Conservation (phyloP, 2,888 invertebrate species). For the Hemaris fuciformis region DNA sequence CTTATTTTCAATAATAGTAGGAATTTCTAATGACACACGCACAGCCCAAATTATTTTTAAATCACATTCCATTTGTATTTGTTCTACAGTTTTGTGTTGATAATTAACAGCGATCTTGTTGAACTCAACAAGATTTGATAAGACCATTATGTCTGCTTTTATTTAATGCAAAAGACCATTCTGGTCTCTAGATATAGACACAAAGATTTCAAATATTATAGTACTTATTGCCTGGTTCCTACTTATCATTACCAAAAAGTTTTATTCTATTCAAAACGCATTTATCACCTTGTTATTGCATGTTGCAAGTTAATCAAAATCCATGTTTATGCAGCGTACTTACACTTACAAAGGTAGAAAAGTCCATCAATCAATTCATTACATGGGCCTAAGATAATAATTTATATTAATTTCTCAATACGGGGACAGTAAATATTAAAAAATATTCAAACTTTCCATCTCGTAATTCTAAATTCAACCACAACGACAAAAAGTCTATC, state of each 20-base stretch:
- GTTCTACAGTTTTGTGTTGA: not conserved
- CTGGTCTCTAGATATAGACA: not conserved
- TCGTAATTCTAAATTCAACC: not conserved
- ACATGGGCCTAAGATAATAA: not conserved
- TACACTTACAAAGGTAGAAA: not conserved
- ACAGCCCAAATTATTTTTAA: constrained; percentile 51
- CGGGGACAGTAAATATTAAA: not conserved
- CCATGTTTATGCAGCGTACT: not conserved
- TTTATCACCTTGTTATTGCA: not conserved
- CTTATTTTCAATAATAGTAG: constrained; percentile 28
- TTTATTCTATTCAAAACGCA: not conserved
- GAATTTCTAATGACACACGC: constrained; percentile 37
- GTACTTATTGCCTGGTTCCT: not conserved
- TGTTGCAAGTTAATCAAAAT: not conserved
- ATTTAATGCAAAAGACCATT: not conserved
- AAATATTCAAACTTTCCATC: not conserved
- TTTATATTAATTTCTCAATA: not conserved
- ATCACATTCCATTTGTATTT: constrained; percentile 35
- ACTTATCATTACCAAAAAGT: not conserved
- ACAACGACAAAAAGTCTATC: not conserved
- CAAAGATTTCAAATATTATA: not conserved
- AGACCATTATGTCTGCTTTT: not conserved
- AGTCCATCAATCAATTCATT: not conserved
- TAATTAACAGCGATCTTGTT: not conserved
- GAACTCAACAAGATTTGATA: not conserved